These are phyloP conservation scores for Adelognathus sp. DNA, from an alignment of 2,888 invertebrate species.

Conservation along the genomic window DNA sequence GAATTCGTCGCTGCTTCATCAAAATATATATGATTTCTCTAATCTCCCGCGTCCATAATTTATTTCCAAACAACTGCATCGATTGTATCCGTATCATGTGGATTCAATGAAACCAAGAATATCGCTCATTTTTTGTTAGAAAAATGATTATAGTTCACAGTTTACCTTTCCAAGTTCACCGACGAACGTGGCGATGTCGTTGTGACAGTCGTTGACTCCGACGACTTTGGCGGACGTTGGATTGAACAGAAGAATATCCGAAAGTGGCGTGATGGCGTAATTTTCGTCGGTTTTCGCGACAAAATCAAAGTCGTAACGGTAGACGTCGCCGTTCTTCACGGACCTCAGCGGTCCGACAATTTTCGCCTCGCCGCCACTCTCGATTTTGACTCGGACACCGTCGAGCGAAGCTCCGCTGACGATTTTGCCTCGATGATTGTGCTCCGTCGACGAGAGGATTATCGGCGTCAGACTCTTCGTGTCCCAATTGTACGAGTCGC, in stretches of 20 bases:
- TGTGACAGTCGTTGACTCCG: constrained; percentile 87
- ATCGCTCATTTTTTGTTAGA: background rate
- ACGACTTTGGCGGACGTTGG: constrained; percentile 84
- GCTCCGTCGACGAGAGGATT: constrained; percentile 75
- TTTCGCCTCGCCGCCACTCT: constrained; percentile 68
- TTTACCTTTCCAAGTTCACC: constrained; percentile 83
- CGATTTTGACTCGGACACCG: constrained; percentile 81
- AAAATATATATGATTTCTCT: too few relatives aligned
- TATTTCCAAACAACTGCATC: too few relatives aligned
- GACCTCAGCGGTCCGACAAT: constrained; percentile 71
- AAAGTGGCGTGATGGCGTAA: constrained; percentile 86
- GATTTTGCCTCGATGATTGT: constrained; percentile 74
- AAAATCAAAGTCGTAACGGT: constrained; percentile 80
- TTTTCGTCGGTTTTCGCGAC: constrained; percentile 73
- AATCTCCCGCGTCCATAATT: too few relatives aligned
- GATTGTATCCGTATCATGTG: too few relatives aligned
- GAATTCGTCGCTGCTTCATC: too few relatives aligned
- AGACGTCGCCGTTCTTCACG: constrained; percentile 62
- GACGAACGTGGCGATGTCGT: constrained; percentile 85
- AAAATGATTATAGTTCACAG: background rate
- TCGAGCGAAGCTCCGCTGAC: constrained; percentile 72
- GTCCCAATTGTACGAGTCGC: constrained; percentile 81
- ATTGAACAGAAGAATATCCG: constrained; percentile 88
- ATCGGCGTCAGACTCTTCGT: constrained; percentile 79
- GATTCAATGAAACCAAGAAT: too few relatives aligned